Percentiles rank a stretch among this genome's conserved stretches.
These are phyloP conservation scores for Alcis repandata DNA, from an alignment of 2,888 invertebrate genomes.

Conservation along the genomic window DNA sequence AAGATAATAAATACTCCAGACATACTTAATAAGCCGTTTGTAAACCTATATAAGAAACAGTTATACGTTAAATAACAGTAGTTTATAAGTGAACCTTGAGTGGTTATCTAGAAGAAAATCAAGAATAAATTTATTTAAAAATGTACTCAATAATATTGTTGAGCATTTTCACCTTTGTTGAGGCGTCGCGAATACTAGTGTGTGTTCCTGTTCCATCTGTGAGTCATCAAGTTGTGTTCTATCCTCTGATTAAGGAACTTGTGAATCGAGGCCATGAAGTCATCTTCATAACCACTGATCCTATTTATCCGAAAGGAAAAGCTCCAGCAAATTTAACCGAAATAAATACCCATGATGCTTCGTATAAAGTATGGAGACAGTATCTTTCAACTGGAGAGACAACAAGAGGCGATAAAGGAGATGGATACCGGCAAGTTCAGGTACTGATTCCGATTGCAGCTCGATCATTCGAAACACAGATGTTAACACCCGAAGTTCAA, in stretches of 20 bases:
- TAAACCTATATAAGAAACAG: too few species aligned
- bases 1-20: too few species aligned
- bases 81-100: too few species aligned
- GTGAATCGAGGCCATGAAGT: constrained; percentile 65
- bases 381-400: neutral
- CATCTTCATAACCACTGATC: constrained; percentile 65
- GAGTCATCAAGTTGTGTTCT: constrained; percentile 19
- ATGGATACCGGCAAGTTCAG: constrained; percentile 13
- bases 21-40: too few species aligned
- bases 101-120: too few species aligned
- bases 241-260: constrained; percentile 6
- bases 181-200: constrained; percentile 8
- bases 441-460: constrained; percentile 11
- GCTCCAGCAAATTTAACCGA: constrained; percentile 51
- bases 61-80: too few species aligned
- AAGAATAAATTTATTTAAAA: too few species aligned
- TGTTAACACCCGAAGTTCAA: constrained; percentile 48
- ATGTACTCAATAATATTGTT: neutral
- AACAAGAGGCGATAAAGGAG: neutral
- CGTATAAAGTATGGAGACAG: constrained; percentile 1
- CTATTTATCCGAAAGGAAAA: constrained; percentile 49
- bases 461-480: constrained; percentile 47
- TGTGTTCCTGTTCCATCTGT: constrained; percentile 17
- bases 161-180: neutral
- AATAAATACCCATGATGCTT: constrained; percentile 25